These are phyloP conservation scores for Polydesmus complanatus DNA, from an alignment of 2,888 invertebrate genomes.

Conservation along the genomic window DNA sequence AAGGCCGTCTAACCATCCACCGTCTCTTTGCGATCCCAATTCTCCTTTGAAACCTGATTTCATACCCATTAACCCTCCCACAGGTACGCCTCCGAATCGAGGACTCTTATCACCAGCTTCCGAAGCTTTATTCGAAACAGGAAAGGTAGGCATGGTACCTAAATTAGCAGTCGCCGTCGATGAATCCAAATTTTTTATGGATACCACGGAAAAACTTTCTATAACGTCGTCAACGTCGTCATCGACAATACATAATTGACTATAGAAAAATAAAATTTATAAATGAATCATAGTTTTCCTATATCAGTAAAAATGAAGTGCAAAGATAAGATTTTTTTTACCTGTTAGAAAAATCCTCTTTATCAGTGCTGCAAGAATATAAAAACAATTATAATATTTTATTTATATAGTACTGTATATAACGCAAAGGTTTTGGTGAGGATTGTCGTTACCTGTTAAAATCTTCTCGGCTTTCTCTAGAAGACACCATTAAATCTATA, in stretches of 20 bases:
- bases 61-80: neutral
- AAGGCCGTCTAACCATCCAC: constrained; percentile 64
- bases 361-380: constrained; percentile 26
- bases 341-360: constrained; percentile 31
- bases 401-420: neutral
- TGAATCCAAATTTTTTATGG: neutral
- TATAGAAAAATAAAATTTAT: constrained; percentile 21
- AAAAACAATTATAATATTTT: neutral
- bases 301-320: neutral
- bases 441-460: constrained; percentile 16
- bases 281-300: neutral
- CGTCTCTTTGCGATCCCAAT: constrained; percentile 19
- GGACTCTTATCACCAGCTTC: neutral
- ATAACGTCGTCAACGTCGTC: constrained; percentile 27
- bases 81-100: neutral
- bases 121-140: neutral
- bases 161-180: constrained; percentile 1
- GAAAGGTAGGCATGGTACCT: neutral
- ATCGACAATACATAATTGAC: constrained; percentile 31
- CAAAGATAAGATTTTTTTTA: constrained; percentile 18
- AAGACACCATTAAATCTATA: neutral
- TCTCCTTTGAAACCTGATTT: neutral
- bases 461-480: constrained; percentile 14
- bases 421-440: neutral
- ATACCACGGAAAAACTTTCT: constrained; percentile 17